Evolutionary conservation across 2,797 vertebrate genomes (phyloP), one percentile per base, ranked within the genome.

Genomic region (Enteromius mattozi): DNA sequence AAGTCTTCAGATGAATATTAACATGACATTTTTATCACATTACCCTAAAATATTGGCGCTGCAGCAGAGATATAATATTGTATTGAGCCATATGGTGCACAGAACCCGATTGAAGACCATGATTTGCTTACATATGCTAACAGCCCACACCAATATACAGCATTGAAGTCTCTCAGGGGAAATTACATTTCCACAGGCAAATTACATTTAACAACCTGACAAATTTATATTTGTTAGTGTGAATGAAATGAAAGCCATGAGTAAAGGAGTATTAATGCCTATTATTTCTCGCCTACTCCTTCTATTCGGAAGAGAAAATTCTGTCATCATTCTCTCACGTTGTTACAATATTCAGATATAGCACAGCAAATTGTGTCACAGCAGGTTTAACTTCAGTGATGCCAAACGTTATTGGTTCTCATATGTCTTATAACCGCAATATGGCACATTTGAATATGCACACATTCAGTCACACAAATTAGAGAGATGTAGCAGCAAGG

Each of bases 261-360:
- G 87, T 70, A 87, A 87, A 88, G 91, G 78, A 91, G 93, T 93
- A 92, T 92, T 92, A 90, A 92, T 93, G 81, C 56, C 27, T 80
- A 86, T 85, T 54, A 69, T 87, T 90, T 92, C 87, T 90, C 88
- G 80, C 86, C 83, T 82, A 81, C 86, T 89, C 91, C 82, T 85
- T n/a, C 33, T 72, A 6, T 47, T 80, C 66, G 82, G 89, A 90
- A 66, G 65, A 21, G 1, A 78, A 12, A 61, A 37, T 24, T 40
- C 4, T 24, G 35, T 42, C 75, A 61, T 77, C 0, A 5, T 77
- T 77, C 6, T 16, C 35, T 77, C 35, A 19, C 17, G 35, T 61
- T 61, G 35, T 27, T 27, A 27, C 14, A 61, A 59, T 79, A 79
- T 79, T 66, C 19, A 65, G 65, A 33, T 24, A 61, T 40, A 14